These are phyloP conservation scores for Solenopsis invicta DNA, from an alignment of 1,140 invertebrate species.

Conservation along the genomic window DNA sequence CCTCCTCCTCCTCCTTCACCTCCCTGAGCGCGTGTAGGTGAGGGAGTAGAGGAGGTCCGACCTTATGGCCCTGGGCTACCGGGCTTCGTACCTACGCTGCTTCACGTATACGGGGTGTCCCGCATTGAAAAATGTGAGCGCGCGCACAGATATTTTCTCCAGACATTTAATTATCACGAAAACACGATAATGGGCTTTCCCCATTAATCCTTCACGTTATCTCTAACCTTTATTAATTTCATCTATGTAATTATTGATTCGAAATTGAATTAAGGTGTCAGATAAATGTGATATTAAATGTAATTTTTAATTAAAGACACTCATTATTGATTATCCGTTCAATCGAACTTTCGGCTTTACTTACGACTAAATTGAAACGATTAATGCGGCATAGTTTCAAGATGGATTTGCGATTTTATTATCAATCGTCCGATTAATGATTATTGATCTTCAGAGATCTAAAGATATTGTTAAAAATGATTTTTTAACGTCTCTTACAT, in stretches of 20 bases:
- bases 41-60: slow-evolving; percentile 84
- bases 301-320: slow-evolving; percentile 26
- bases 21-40: slow-evolving; percentile 78
- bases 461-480: background rate
- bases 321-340: background rate
- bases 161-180: slow-evolving; percentile 30
- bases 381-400: background rate
- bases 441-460: background rate
- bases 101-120: slow-evolving; percentile 82
- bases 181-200: background rate
- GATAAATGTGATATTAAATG: background rate
- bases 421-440: background rate
- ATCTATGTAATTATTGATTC: background rate
- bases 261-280: background rate
- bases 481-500: slow-evolving; percentile 53
- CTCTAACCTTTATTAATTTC: slow-evolving; percentile 1
- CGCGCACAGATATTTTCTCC: slow-evolving; percentile 11
- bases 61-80: slow-evolving; percentile 86
- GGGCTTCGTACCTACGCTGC: slow-evolving; percentile 83
- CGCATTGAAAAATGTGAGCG: slow-evolving; percentile 52
- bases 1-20: slow-evolving; percentile 52
- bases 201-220: background rate
- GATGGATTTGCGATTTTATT: background rate
- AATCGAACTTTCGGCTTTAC: background rate
- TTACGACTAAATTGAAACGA: slow-evolving; percentile 3